A percentile compares a stretch with the other conserved stretches of the same genome.
Evolutionary conservation across 30 jellyfish, hydroid and myxozoan genomes (phyloP).

Genomic region (Aurelia aurita complex sp. Pacific): DNA sequence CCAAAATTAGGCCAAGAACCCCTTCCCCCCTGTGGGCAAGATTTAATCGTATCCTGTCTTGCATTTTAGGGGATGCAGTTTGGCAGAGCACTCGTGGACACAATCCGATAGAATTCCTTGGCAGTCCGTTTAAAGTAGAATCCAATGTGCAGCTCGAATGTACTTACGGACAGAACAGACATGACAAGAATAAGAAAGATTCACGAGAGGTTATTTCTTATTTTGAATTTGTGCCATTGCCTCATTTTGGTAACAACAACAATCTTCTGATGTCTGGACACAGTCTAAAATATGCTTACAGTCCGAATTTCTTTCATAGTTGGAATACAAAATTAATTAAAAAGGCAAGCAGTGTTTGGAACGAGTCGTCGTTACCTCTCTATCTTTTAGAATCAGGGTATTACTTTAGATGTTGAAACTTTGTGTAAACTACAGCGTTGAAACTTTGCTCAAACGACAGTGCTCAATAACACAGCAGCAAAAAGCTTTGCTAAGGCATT

Average conservation of each 20-base stretch:
- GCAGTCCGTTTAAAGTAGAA: constrained; percentile 21
- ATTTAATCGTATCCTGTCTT: constrained; percentile 1
- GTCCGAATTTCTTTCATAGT: background rate
- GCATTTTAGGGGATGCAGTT: constrained; percentile 10
- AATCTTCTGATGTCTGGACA: background rate
- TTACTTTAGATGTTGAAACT: no score
- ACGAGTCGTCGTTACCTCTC: no score
- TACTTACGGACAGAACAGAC: constrained; percentile 22
- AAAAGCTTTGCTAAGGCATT: no score
- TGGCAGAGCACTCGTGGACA: constrained; percentile 28
- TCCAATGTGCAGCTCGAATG: constrained; percentile 23
- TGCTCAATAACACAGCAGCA: no score
- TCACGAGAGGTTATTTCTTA: constrained; percentile 13
- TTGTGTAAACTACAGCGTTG: no score
- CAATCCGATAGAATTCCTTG: constrained; percentile 18
- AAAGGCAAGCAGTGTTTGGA: no score
- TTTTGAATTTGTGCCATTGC: constrained; percentile 11
- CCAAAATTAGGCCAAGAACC: no score
- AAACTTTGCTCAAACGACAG: no score
- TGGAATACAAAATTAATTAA: background rate
- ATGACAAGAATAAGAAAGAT: constrained; percentile 11
- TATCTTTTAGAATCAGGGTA: no score
- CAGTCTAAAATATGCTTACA: background rate
- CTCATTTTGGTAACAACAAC: background rate
- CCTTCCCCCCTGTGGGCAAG: no score